These are phyloP conservation scores for Hesperia comma DNA, from an alignment of 2,888 invertebrate species.

Conservation along the genomic window DNA sequence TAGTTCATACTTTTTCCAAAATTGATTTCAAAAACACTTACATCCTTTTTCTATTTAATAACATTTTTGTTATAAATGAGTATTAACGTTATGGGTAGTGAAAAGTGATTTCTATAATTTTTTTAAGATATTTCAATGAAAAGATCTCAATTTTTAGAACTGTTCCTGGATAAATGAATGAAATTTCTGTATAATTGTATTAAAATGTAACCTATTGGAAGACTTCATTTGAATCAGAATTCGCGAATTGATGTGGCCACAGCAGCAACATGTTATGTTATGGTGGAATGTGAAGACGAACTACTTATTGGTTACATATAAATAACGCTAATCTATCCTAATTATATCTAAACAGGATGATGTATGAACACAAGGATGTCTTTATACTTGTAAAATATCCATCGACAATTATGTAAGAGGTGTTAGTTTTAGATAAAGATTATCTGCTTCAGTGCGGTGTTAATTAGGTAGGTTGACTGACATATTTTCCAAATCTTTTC, in stretches of 20 bases:
- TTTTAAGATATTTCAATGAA: background rate
- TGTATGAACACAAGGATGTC: constrained; percentile 60
- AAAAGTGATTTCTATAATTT: background rate
- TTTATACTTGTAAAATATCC: constrained; percentile 13
- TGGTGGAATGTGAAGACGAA: constrained; percentile 63
- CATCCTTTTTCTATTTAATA: background rate
- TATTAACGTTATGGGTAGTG: background rate
- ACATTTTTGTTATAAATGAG: background rate
- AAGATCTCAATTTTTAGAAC: background rate
- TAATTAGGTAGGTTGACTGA: no score
- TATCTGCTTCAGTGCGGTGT: background rate
- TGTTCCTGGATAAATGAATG: background rate
- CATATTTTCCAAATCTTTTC: background rate
- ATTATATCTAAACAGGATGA: constrained; percentile 52
- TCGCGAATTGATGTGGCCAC: constrained; percentile 46
- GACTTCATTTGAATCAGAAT: constrained; percentile 69
- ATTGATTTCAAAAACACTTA: background rate
- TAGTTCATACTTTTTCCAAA: no score
- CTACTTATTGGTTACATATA: constrained; percentile 43
- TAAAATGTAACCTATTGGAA: constrained; percentile 77
- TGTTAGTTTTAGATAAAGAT: background rate
- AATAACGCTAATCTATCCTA: constrained; percentile 43
- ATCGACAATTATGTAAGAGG: background rate
- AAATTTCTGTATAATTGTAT: constrained; percentile 40
- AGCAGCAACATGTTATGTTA: constrained; percentile 17